Base-by-base conservation (phyloP, 2,888 invertebrate species). In the Dyspetes luteomarginatus region DNA sequence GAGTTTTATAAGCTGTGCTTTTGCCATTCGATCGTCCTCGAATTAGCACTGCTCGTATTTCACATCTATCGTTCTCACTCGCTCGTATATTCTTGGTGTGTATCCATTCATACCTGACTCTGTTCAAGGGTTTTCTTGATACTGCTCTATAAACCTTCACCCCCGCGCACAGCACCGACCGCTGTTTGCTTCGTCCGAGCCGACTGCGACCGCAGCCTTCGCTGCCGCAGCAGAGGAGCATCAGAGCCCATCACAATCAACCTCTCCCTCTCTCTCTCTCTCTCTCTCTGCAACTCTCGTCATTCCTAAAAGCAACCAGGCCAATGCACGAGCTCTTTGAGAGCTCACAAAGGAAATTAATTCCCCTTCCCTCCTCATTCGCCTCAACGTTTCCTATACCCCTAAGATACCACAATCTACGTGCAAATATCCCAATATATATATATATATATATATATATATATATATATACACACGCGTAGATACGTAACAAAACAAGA, bases 341-440 rank as follows among this genome's bases (percentile, higher is more conserved):
- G 76, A 88, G 82, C 85, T 84, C 74, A 86, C 88, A 86, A 88
- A 88, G 87, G 85, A 88, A 87, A 88, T 88, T 88, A 87, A 88
- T 88, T 86, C 85, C 84, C 78, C 82, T 60, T 58, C 24, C n/a
- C 65, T 72, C 22, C 56, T 15, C 28, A 56, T 71, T 64, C 36
- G 48, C 56, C 58, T 62, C 50, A 43, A 45, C 36, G 19, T 64
- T 48, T 72, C 43, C 56, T 22, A 24, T 26, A 69, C n/a, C 56
- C 22, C 12, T 48, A 52, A 64, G 48, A 68, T 62, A 15, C 45
- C 22, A 58, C 36, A 22, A 48, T 43, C 45, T 50, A 52, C 36
- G 50, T n/a, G 45, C 58, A 56, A 58, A 60, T 36, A 48, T 19
- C 9, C 17, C 26, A 3, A 26, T 26, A 26, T 60, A 17, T 36